Evolutionary conservation across 2,888 invertebrate species (phyloP).

Genomic region (Hanleya hanleyi): DNA sequence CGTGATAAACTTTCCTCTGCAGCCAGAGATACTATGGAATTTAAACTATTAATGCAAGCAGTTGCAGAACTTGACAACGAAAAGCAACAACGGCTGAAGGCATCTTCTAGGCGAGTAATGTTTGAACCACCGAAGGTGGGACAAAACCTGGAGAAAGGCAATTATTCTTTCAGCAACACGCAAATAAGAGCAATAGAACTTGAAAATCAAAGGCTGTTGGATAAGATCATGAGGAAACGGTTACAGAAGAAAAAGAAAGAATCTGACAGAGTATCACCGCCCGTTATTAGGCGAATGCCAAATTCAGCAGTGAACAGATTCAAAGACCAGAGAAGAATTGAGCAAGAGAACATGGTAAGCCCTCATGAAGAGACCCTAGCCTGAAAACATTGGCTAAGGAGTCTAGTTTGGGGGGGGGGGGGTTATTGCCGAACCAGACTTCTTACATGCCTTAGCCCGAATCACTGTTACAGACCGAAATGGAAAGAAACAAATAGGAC

Average conservation of each 20-base stretch:
- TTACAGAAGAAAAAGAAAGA: slow-evolving; percentile 20
- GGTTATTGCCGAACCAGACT: no score
- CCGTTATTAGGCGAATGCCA: slow-evolving; percentile 8
- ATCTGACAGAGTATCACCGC: not conserved
- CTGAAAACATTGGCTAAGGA: no score
- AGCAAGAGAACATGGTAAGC: slow-evolving; percentile 76
- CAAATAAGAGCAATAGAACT: slow-evolving; percentile 32
- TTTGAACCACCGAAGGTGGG: slow-evolving; percentile 50
- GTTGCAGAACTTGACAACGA: slow-evolving; percentile 64
- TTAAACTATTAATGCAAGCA: slow-evolving; percentile 63
- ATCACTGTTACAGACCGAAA: no score
- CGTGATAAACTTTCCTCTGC: slow-evolving; percentile 24
- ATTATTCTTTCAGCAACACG: slow-evolving; percentile 36
- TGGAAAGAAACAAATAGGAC: no score
- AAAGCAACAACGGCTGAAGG: slow-evolving; percentile 52
- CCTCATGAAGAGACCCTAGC: no score
- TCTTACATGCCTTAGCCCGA: no score
- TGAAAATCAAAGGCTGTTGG: slow-evolving; percentile 41
- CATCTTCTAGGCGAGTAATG: slow-evolving; percentile 57
- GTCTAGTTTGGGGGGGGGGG: no score
- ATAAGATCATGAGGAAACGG: slow-evolving; percentile 17
- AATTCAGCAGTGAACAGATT: slow-evolving; percentile 75
- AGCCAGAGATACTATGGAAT: slow-evolving; percentile 51
- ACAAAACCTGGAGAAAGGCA: slow-evolving; percentile 14
- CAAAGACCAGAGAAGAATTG: slow-evolving; percentile 75